Evolutionary conservation across 2,888 invertebrate genomes (phyloP).

Genomic region (Eustalomyia histrio): DNA sequence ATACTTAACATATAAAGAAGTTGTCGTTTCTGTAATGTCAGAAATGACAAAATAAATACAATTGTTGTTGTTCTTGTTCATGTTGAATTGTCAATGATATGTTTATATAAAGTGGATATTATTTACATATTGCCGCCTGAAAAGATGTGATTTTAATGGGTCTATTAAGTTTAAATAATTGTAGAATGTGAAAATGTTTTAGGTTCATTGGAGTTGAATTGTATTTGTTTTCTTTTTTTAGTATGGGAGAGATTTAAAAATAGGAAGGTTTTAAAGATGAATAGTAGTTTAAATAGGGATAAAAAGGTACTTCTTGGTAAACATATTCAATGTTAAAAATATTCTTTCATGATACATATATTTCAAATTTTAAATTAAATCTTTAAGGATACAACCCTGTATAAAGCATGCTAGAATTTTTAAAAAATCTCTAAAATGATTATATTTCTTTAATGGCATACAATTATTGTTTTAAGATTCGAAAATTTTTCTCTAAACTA

Average conservation of each 20-base stretch:
- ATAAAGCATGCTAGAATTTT: too few species aligned
- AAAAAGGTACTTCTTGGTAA: too few species aligned
- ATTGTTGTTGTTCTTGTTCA: slow-evolving; percentile 21
- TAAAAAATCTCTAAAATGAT: too few species aligned
- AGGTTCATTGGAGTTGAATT: not conserved
- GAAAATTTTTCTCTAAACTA: too few species aligned
- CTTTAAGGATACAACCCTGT: too few species aligned
- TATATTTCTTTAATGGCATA: too few species aligned
- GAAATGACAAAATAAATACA: slow-evolving; percentile 57
- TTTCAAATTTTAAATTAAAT: too few species aligned
- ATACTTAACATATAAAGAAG: slow-evolving; percentile 48
- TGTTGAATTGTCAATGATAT: slow-evolving; percentile 34
- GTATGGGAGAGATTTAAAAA: not conserved
- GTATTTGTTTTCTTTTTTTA: not conserved
- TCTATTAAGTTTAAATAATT: slow-evolving; percentile 58
- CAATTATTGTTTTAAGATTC: too few species aligned
- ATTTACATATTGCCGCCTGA: slow-evolving; percentile 51
- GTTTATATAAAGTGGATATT: slow-evolving; percentile 34
- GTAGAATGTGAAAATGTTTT: slow-evolving; percentile 30
- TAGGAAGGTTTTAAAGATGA: too few species aligned
- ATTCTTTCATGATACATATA: too few species aligned
- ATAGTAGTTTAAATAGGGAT: too few species aligned
- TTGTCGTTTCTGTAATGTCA: slow-evolving; percentile 57
- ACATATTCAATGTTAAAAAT: too few species aligned
- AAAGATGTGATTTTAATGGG: slow-evolving; percentile 55